Base-by-base conservation (phyloP, 2,888 invertebrate species). In the Neuroscelio doddi region DNA sequence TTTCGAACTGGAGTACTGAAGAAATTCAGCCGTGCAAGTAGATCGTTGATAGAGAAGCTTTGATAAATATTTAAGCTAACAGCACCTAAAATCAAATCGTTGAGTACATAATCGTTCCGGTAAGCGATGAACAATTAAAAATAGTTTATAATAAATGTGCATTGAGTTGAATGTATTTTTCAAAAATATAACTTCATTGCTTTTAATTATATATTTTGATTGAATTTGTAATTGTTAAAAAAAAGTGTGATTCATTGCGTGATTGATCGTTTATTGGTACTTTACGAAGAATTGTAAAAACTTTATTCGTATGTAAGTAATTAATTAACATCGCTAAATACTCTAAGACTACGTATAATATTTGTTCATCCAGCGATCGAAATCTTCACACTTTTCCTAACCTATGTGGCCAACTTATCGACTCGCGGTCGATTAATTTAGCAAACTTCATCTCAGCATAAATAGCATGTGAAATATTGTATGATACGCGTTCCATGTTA, bases 381-480 rank as follows among this genome's bases (percentile, higher is more conserved):
- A 41, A 14, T 41, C n/a, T 38, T 7, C n/a, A 38, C 9, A 34
- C 10, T 9, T 38, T 38, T 17, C n/a, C 16, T 16, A 38, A 15
- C 38, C 38, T 1, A 15, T 17, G 38, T 16, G 38, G 15, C 38
- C 38, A 7, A 38, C 7, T 38, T 1, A 26, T 7, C 3, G 26
- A 24, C 41, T 27, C 32, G 16, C n/a, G 16, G 1, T 17, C 14
- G 29, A 17, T 32, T 26, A 21, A 42, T 49, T 51, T 34, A 52
- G 42, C 46, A 26, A 29, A 56, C n/a, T 27, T 51, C 24, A 24
- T 47, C 27, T 16, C n/a, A 32, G 51, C 32, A 41, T 64, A 56
- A 61, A 68, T 64, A 53, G 39, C 58, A 68, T 82, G 82, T 82
- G 76, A 80, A 78, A 82, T 81, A 82, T 81, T 82, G 82, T 83